Percentiles rank a stretch among this genome's conserved stretches.
Evolutionary conservation across 23 tunicate genomes (phyloP).

Genomic region (Aplidium turbinatum): DNA sequence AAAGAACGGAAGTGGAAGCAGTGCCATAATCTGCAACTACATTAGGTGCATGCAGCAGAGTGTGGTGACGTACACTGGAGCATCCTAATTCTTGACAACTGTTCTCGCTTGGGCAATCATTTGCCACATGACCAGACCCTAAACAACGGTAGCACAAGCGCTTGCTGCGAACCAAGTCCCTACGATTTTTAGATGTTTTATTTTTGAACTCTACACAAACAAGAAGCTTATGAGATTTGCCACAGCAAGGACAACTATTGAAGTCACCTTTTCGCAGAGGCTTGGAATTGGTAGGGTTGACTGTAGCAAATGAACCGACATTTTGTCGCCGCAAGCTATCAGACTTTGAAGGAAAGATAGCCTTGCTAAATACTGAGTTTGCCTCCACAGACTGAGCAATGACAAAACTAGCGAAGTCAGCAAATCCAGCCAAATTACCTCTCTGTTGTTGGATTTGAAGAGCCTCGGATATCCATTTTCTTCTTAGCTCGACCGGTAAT

Average conservation of each 20-base stretch:
- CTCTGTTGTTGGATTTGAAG: neutral
- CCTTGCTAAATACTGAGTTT: conserved; percentile 12
- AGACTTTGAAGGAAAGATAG: conserved; percentile 18
- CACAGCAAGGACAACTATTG: no score
- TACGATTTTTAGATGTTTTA: neutral
- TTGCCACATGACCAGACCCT: neutral
- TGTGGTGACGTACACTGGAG: conserved; percentile 8
- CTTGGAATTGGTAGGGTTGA: no score
- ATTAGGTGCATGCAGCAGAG: neutral
- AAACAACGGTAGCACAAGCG: conserved; percentile 7
- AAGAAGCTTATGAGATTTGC: no score
- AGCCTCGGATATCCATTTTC: conserved; percentile 16
- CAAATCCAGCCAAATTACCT: conserved; percentile 11
- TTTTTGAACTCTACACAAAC: no score
- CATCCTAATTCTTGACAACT: conserved; percentile 11
- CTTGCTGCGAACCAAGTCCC: neutral
- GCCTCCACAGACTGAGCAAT: conserved; percentile 24
- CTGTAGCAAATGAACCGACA: no score
- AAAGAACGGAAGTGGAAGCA: no score
- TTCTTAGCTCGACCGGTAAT: neutral
- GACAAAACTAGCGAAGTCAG: conserved; percentile 26
- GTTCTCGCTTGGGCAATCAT: neutral
- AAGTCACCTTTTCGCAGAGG: no score
- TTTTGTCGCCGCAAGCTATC: no score
- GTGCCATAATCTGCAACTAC: no score